These are phyloP conservation scores for Oryzias curvinotus DNA, from an alignment of 2,113 vertebrate species.

Conservation along the genomic window DNA sequence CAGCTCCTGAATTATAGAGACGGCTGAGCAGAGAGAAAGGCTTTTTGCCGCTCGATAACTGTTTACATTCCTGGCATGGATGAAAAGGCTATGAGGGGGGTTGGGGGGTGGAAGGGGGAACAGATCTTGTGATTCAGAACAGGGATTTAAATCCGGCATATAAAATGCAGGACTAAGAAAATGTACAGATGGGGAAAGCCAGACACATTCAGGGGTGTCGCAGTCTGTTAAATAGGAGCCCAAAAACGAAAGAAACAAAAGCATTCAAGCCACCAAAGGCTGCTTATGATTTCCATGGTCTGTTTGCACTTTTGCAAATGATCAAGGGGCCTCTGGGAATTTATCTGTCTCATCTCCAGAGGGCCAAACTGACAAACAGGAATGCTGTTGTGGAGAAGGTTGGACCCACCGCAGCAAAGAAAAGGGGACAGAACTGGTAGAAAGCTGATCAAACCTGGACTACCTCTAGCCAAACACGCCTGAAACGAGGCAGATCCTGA, in stretches of 20 bases:
- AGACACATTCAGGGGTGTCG: neutral
- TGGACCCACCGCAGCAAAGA: conserved; percentile 13
- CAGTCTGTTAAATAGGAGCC: conserved; percentile 5
- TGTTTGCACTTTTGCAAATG: conserved; percentile 54
- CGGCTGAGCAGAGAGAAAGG: conserved; percentile 38
- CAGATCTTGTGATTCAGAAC: conserved; percentile 45
- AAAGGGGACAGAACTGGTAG: conserved; percentile 3
- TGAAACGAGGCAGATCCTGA: conserved; percentile 12
- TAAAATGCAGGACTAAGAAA: conserved; percentile 37
- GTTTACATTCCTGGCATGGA: conserved; percentile 70
- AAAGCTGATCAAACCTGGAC: conserved; percentile 28
- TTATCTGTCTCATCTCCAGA: conserved; percentile 50
- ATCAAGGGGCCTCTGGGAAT: conserved; percentile 41
- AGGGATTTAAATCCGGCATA: conserved; percentile 37
- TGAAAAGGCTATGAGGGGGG: conserved; percentile 39
- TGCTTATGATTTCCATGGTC: conserved; percentile 22
- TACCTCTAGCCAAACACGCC: conserved; percentile 17
- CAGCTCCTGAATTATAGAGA: conserved; percentile 34
- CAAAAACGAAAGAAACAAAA: conserved; percentile 25
- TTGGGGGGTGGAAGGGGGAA: conserved; percentile 23
- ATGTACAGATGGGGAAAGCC: neutral
- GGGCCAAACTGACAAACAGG: conserved; percentile 52
- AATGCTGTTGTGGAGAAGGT: conserved; percentile 48
- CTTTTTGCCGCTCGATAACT: conserved; percentile 49
- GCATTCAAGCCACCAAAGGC: conserved; percentile 5